Conservation (phyloP, 2,888 invertebrate genomes). For the Enchytraeus crypticus region DNA sequence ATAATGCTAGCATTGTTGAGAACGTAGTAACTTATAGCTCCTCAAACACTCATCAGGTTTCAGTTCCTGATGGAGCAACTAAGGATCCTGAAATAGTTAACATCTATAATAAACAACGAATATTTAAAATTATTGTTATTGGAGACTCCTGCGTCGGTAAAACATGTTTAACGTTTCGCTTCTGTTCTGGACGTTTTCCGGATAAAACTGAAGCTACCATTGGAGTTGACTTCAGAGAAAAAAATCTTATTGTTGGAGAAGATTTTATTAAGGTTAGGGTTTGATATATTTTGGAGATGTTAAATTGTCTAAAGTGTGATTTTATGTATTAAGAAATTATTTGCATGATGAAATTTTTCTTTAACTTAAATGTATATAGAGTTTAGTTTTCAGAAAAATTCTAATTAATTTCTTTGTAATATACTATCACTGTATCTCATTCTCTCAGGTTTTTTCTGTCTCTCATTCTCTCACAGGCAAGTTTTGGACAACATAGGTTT, state of each 20-base stretch:
- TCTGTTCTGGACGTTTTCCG: constrained; percentile 70
- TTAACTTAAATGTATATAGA: too few species aligned
- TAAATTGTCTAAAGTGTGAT: neutral
- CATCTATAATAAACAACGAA: constrained; percentile 27
- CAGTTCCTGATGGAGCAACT: too few species aligned
- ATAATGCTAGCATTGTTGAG: too few species aligned
- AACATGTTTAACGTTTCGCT: constrained; percentile 70
- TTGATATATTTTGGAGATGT: neutral
- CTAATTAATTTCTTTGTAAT: too few species aligned
- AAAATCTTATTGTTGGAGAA: constrained; percentile 59
- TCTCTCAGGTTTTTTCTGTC: too few species aligned
- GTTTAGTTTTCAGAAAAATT: too few species aligned
- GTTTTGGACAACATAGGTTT: too few species aligned
- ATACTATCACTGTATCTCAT: too few species aligned
- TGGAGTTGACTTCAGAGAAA: constrained; percentile 73
- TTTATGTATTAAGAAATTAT: neutral
- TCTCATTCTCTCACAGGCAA: too few species aligned
- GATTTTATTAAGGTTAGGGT: constrained; percentile 60
- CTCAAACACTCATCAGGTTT: too few species aligned
- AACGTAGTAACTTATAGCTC: too few species aligned
- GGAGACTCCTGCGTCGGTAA: constrained; percentile 76
- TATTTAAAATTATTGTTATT: constrained; percentile 70
- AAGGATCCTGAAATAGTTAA: neutral
- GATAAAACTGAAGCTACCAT: constrained; percentile 70
- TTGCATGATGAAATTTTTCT: too few species aligned